Evolutionary conservation across 2,113 vertebrate genomes (phyloP), one percentile per base, ranked within the genome.

Genomic region (Taurulus bubalis): DNA sequence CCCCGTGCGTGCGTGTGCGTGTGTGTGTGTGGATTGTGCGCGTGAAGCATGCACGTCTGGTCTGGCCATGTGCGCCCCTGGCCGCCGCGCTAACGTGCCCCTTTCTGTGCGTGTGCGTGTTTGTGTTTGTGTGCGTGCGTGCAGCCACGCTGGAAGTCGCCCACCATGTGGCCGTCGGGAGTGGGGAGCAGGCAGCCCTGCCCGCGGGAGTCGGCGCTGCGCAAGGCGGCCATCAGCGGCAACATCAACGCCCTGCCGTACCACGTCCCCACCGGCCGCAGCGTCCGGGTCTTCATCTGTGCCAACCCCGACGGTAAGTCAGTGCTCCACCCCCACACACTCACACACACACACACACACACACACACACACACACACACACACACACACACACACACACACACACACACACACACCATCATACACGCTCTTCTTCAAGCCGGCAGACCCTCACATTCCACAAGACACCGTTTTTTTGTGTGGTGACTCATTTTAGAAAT

Each of bases 221-320:
- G 97, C 93, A 93, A 95, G 85, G 97, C 97, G 79, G 97, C 96
- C 55, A 95, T 98, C 95, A 95, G 95, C 85, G 97, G 97, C 47
- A 96, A 98, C 89, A 95, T 98, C 84, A 91, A 94, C 71, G 96
- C 97, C 45, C 94, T 98, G 90, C 97, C 97, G 70, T 91, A 96
- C 56, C 96, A 97, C 36, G 95, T 96, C 81, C 97, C 97, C 79
- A 96, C 96, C 56, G 97, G 97, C 85, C 95, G 97, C 89, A 97
- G 96, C 85, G 96, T 98, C 79, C 95, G 97, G 14, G 96, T 98
- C 87, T 98, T 98, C 95, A 96, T 98, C 94, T 97, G 96, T 85
- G 93, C 96, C 94, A 98, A 97, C 92, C 96, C 97, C 72, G 97
- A 98, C 95, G 97, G 97, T 98, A 95, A 95, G 28, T 8, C 79